Conservation (phyloP, 1,140 invertebrate species). For the Drosophila subpulchrella region DNA sequence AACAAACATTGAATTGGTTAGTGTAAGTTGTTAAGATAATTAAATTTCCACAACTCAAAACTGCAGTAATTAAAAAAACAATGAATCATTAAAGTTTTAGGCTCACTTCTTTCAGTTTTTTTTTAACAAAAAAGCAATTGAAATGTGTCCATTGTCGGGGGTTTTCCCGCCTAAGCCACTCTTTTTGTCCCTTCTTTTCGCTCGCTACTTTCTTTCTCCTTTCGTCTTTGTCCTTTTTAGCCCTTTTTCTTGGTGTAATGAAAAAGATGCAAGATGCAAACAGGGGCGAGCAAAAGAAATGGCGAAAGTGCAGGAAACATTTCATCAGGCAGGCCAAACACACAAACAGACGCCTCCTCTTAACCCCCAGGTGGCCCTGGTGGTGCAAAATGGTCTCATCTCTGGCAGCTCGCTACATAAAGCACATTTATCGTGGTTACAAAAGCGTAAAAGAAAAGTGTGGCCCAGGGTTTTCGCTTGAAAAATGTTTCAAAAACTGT, state of each 20-base stretch:
- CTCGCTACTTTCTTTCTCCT: neutral
- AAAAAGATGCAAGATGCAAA: conserved; percentile 64
- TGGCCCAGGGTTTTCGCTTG: conserved; percentile 66
- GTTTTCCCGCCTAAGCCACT: conserved; percentile 15
- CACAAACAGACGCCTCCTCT: conserved; percentile 6
- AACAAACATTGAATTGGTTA: too few species aligned
- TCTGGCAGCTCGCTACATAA: conserved; percentile 68
- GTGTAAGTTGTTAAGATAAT: too few species aligned
- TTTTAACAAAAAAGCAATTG: conserved; percentile 1
- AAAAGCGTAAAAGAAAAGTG: conserved; percentile 83
- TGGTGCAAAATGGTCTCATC: conserved; percentile 11
- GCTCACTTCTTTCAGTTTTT: neutral
- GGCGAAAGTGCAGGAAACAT: conserved; percentile 79
- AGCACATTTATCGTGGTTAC: conserved; percentile 82
- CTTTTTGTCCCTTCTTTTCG: neutral
- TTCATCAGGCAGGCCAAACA: conserved; percentile 63
- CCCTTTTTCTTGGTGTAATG: conserved; percentile 35
- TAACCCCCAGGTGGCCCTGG: neutral
- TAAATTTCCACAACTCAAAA: neutral
- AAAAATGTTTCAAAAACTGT: conserved; percentile 83
- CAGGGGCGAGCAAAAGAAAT: conserved; percentile 35
- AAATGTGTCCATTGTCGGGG: conserved; percentile 10
- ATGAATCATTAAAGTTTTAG: neutral
- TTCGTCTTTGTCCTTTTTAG: conserved; percentile 10
- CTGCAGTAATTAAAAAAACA: neutral